Conservation (phyloP, 2,888 invertebrate genomes). For the Alentia gelatinosa region DNA sequence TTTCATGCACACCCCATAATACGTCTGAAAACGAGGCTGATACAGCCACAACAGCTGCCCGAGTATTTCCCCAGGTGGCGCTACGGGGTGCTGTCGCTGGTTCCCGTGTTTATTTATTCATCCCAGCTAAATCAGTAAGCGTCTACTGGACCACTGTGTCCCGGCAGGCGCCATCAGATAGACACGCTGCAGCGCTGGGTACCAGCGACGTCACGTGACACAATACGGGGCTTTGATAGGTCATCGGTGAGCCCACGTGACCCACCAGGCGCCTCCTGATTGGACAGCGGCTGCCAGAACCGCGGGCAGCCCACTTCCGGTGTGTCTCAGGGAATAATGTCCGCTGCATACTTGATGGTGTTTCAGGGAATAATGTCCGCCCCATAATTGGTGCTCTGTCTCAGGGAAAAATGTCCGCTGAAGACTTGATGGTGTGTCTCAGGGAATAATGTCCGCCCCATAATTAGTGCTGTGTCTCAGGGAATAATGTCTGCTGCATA, state of each 20-base stretch:
- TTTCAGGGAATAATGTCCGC: too few relatives aligned
- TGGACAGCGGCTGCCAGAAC: not conserved
- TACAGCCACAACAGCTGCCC: not conserved
- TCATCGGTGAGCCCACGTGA: not conserved
- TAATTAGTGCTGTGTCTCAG: not conserved
- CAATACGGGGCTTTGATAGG: not conserved
- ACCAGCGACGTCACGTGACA: not conserved
- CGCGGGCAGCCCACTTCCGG: not conserved
- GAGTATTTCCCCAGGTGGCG: not conserved
- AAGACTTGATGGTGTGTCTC: too few relatives aligned
- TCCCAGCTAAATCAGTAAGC: constrained; percentile 17
- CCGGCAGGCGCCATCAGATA: not conserved
- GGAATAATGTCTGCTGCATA: not conserved
- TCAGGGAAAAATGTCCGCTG: too few relatives aligned
- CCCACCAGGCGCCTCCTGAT: not conserved
- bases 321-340: not conserved
- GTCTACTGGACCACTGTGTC: not conserved
- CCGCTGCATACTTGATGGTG: not conserved
- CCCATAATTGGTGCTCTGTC: too few relatives aligned
- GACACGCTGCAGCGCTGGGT: not conserved
- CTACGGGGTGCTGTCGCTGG: not conserved
- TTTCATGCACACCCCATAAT: too few relatives aligned
- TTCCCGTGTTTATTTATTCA: constrained; percentile 4
- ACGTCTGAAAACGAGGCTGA: too few relatives aligned
- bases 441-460: too few relatives aligned